Base-by-base conservation (phyloP, 2,113 vertebrate species). In the Charina bottae region DNA sequence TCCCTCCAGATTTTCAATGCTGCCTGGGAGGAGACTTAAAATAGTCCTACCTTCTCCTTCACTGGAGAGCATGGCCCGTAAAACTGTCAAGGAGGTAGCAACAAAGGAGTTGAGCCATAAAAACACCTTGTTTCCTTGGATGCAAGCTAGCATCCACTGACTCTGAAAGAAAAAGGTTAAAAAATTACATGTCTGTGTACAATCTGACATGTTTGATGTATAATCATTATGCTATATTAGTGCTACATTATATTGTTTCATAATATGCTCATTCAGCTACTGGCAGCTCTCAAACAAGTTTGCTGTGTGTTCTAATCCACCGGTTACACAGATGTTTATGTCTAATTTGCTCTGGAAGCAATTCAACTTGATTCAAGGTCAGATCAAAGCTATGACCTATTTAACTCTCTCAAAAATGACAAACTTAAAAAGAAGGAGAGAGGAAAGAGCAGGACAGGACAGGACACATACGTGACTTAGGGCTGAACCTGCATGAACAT, bases 271-370 rank as follows among this genome's bases (percentile, higher is more conserved):
- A 85, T 94, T 93, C 33, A 0, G 85, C 93, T 56, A 53, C 90
- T 91, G 9, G 19, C 85, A 92, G 90, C 91, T 95, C 94, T 96
- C 93, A 92, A 94, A 90, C 91, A 95, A 28, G 92, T 94, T 95
- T 96, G 94, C 91, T 94, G 87, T 0, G 0, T 95, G 96, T 94
- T 83, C 55, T 94, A 94, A 89, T 83, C 86, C 78, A 54, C 87
- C 92, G 9, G 42, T 28, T 83, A 49, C 56, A 87, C 23, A 90
- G 24, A 37, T 87, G 28, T 72, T 21, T 86, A 78, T 72, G 85
- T 88, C 94, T 94, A 94, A 94, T 92, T 54, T 93, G 72, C 2
- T 56, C 89, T 94, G 93, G 88, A 95, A 94, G 95, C 94, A 95
- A 85, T 83, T 53, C 87, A 88, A 89, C 92, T 90, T 90, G 85